These are phyloP conservation scores for Pseudococcus longispinus DNA, from an alignment of 2,888 invertebrate species.

Conservation along the genomic window DNA sequence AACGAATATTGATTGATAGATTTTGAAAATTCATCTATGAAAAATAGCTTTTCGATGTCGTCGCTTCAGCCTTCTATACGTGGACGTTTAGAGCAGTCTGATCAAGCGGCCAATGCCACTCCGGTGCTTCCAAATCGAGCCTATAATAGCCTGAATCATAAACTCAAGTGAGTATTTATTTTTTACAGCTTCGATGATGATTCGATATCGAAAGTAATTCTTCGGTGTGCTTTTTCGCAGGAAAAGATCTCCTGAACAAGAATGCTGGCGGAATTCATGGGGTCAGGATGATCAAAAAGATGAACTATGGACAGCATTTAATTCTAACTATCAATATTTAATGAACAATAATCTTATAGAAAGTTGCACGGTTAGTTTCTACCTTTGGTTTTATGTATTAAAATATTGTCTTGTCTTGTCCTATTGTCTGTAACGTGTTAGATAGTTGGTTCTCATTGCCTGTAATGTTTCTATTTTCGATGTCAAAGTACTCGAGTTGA, in stretches of 20 bases:
- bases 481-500: not conserved
- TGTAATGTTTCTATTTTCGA: not conserved
- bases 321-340: slow-evolving; percentile 91
- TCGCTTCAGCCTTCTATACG: slow-evolving; percentile 75
- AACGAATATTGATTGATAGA: slow-evolving; percentile 64
- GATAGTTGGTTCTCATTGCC: slow-evolving; percentile 32
- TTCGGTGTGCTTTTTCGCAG: slow-evolving; percentile 63
- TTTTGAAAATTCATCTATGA: slow-evolving; percentile 74
- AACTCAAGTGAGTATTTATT: slow-evolving; percentile 66
- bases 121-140: slow-evolving; percentile 71
- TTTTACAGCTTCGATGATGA: not conserved
- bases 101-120: slow-evolving; percentile 63
- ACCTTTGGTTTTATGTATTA: slow-evolving; percentile 18
- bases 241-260: slow-evolving; percentile 69
- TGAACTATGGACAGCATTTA: slow-evolving; percentile 90
- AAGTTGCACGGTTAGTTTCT: slow-evolving; percentile 73
- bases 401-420: not conserved
- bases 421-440: not conserved
- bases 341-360: slow-evolving; percentile 95
- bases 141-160: slow-evolving; percentile 83
- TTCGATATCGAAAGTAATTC: not conserved
- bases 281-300: slow-evolving; percentile 73
- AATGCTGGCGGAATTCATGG: slow-evolving; percentile 68
- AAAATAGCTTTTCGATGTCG: slow-evolving; percentile 82
- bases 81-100: slow-evolving; percentile 60